Conservation (phyloP, 2,888 invertebrate species). For the Papilio demoleus region DNA sequence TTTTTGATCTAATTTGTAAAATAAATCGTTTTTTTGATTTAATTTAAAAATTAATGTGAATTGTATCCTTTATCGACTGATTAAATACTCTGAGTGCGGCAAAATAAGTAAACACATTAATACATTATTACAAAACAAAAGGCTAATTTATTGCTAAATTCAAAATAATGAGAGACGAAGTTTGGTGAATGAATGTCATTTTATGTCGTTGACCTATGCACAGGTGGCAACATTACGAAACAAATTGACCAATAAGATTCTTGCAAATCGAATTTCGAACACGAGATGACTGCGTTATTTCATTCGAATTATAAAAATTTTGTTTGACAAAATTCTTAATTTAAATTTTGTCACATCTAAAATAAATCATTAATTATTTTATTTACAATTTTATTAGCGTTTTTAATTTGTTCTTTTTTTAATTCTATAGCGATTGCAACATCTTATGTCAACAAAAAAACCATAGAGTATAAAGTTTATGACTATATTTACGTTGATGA, state of each 20-base stretch:
- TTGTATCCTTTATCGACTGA: too few relatives aligned
- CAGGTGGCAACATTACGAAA: constrained; percentile 17
- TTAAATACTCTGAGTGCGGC: too few relatives aligned
- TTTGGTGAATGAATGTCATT: constrained; percentile 7
- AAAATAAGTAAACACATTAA: constrained; percentile 2
- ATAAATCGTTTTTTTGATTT: too few relatives aligned
- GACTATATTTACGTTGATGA: neutral
- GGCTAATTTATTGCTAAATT: constrained; percentile 15
- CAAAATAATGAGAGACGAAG: neutral
- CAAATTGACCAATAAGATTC: constrained; percentile 3
- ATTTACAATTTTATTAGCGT: too few relatives aligned
- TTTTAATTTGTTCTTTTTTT: too few relatives aligned
- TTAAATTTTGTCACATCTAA: neutral
- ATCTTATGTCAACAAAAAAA: too few relatives aligned
- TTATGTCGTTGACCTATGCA: constrained; percentile 18
- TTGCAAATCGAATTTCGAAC: neutral
- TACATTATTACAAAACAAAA: neutral
- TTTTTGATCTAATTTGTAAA: too few relatives aligned
- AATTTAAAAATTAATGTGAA: too few relatives aligned
- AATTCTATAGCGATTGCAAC: too few relatives aligned
- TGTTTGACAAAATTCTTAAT: neutral
- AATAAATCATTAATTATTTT: too few relatives aligned
- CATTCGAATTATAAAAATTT: neutral
- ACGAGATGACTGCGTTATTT: neutral
- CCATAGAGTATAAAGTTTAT: neutral